These are phyloP conservation scores for Lemur catta DNA, from an alignment of 2,797 vertebrate genomes.

Conservation along the genomic window DNA sequence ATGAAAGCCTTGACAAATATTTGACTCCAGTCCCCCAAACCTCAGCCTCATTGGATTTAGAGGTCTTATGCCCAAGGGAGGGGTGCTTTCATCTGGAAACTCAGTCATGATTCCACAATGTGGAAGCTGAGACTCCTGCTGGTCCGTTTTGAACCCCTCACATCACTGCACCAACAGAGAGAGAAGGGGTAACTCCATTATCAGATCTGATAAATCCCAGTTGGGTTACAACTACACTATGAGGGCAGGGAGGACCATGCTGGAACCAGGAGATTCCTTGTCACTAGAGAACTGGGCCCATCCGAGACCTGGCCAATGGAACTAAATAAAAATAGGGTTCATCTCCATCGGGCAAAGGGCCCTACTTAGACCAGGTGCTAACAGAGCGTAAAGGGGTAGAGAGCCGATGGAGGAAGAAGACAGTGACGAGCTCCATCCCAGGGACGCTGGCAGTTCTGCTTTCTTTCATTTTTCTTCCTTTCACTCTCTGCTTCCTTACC, in stretches of 20 bases:
- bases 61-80: neutral
- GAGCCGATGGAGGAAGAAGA: neutral
- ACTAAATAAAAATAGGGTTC: neutral
- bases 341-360: neutral
- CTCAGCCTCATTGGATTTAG: neutral
- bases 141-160: neutral
- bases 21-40: neutral
- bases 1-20: neutral
- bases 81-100: neutral
- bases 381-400: no score
- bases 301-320: no score
- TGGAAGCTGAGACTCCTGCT: neutral
- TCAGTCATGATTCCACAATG: neutral
- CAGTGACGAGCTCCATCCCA: rapidly evolving
- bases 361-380: neutral
- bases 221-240: rapidly evolving
- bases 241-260: neutral
- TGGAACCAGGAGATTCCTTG: neutral
- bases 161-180: neutral
- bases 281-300: neutral
- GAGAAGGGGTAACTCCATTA: neutral
- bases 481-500: neutral
- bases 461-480: neutral
- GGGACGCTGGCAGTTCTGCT: neutral
- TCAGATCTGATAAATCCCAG: neutral